These are phyloP conservation scores for Ellobius talpinus DNA, from an alignment of 2,113 vertebrate genomes.

Conservation along the genomic window DNA sequence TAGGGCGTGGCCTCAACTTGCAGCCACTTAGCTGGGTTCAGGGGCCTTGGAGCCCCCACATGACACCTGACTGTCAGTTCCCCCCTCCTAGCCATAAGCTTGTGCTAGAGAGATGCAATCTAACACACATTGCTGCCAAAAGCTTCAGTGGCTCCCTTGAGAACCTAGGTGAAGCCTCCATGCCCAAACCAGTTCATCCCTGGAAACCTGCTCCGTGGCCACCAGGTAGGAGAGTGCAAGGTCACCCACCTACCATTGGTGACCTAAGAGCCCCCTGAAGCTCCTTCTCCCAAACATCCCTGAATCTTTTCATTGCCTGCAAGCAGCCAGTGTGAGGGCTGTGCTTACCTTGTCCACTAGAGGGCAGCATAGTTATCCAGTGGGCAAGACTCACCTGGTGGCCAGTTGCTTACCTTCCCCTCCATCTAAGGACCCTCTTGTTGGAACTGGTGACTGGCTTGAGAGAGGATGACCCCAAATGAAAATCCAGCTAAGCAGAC, in stretches of 20 bases:
- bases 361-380: background rate
- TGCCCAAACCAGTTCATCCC: accelerated
- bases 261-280: background rate
- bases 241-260: background rate
- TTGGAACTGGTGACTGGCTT: background rate
- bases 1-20: too few species aligned
- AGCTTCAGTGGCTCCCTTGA: accelerated
- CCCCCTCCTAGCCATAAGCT: accelerated
- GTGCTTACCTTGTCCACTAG: background rate
- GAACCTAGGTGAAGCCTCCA: accelerated
- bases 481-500: background rate
- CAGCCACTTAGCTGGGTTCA: accelerated
- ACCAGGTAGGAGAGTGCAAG: background rate
- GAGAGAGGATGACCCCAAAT: background rate
- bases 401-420: accelerated
- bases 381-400: background rate
- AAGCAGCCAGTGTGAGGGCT: background rate
- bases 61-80: too few species aligned
- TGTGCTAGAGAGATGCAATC: background rate
- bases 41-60: background rate
- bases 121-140: accelerated
- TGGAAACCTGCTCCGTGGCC: background rate
- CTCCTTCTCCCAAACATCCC: background rate
- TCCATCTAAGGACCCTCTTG: accelerated
- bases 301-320: background rate